Base-by-base conservation (phyloP, 1,140 invertebrate genomes). In the Elysia chlorotica region DNA sequence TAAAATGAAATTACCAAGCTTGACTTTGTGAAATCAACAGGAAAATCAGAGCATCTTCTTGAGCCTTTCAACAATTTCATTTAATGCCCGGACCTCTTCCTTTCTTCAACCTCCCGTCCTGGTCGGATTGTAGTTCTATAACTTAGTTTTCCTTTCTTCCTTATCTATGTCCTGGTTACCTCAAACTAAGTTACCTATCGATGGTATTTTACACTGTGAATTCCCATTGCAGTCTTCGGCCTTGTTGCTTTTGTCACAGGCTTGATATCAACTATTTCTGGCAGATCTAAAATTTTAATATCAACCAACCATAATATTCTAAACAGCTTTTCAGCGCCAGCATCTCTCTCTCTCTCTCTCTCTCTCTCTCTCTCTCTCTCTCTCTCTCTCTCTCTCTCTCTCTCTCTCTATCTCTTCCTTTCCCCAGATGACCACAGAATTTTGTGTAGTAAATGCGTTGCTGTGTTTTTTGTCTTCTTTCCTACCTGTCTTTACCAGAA, bases 291-390 rank as follows among this genome's bases (percentile, higher is more conserved):
- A n/a, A n/a, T n/a, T n/a, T n/a, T n/a, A n/a, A n/a, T n/a, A n/a
- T n/a, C n/a, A n/a, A n/a, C n/a, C 21, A 31, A 36, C 3, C n/a
- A 4, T 30, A 30, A 4, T 21, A 65, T 10, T n/a, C 35, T 23
- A 31, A 38, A 54, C 25, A 30, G 28, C 21, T 28, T 33, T 4
- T 71, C 31, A 31, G 5, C 6, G 5, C 35, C 33, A 19, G 23
- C 14, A 3, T 66, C 2, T 66, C 65, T 38, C 33, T 37, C 23
- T 66, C 21, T 61, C 56, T 71, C 31, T 61, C 69, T 62, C 17
- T 71, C 69, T 71, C 36, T 71, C 54, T 71, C 35, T 71, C 57
- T 71, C 17, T 36, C 69, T 71, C 54, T 62, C 4, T 71, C 54
- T 71, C 69, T 62, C 14, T 66, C 2, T 66, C 65, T 38, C 33